These are phyloP conservation scores for Tragelaphus buxtoni DNA, from an alignment of 2,113 vertebrate species.

Conservation along the genomic window DNA sequence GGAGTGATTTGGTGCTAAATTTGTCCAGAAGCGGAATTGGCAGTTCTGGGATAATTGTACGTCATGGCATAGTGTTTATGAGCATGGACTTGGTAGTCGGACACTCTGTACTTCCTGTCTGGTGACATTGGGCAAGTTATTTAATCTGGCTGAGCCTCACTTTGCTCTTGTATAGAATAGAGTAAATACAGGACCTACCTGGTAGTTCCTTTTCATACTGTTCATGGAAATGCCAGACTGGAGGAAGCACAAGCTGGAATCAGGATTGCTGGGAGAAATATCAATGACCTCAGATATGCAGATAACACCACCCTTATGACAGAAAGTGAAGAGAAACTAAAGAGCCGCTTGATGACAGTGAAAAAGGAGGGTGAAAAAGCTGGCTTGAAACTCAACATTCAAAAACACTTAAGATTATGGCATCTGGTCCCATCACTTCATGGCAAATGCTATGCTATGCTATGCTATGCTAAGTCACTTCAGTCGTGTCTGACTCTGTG, in stretches of 20 bases:
- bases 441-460: no score
- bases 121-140: not conserved
- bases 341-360: not conserved
- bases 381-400: not conserved
- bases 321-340: not conserved
- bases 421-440: not conserved
- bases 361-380: not conserved
- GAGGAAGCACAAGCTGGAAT: not conserved
- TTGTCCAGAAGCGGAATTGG: not conserved
- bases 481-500: no score
- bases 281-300: not conserved
- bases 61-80: no score
- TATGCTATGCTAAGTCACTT: no score
- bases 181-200: not conserved
- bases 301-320: not conserved
- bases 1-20: not conserved
- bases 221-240: not conserved
- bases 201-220: not conserved
- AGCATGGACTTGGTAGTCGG: not conserved
- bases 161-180: not conserved
- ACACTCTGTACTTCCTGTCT: not conserved
- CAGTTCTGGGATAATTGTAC: not conserved
- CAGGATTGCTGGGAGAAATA: not conserved
- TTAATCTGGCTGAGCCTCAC: not conserved
- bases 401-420: not conserved